phyloP scores from a whole-genome alignment of 2,888 invertebrate genomes.

The Cephus sareptanus region DNA sequence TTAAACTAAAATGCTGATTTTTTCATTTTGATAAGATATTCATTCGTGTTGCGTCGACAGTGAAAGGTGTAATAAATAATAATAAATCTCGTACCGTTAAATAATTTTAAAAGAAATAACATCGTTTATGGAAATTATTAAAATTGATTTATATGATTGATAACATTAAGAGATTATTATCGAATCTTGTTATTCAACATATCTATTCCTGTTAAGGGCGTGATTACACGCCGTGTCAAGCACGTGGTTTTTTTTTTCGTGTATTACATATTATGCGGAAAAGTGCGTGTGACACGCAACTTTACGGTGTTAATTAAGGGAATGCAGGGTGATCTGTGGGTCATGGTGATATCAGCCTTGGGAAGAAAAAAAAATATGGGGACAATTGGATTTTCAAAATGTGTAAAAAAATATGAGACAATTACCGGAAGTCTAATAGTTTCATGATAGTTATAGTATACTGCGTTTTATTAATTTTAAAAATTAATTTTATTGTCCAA shows the following conservation, averaged over 20 bases:
- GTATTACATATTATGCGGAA: neutral
- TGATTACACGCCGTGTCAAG: neutral
- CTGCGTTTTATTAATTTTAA: neutral
- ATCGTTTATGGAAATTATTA: neutral
- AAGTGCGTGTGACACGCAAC: conserved; percentile 35
- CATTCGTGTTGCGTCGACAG: neutral
- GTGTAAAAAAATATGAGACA: neutral
- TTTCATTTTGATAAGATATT: neutral
- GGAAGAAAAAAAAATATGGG: neutral
- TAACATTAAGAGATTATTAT: neutral
- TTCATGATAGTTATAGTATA: neutral
- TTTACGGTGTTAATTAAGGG: conserved; percentile 32
- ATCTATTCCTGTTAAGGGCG: neutral
- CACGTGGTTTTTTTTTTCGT: neutral
- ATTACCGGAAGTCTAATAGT: neutral
- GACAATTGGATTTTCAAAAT: neutral
- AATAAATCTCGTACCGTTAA: neutral
- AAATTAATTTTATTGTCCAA: neutral
- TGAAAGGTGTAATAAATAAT: neutral
- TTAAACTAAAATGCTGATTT: neutral
- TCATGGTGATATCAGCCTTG: neutral
- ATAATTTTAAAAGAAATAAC: neutral
- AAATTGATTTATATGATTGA: neutral
- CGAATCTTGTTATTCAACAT: neutral
- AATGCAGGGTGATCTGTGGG: conserved; percentile 19